These are phyloP conservation scores for Schizotus pectinicornis DNA, from an alignment of 2,888 invertebrate species.

Conservation along the genomic window DNA sequence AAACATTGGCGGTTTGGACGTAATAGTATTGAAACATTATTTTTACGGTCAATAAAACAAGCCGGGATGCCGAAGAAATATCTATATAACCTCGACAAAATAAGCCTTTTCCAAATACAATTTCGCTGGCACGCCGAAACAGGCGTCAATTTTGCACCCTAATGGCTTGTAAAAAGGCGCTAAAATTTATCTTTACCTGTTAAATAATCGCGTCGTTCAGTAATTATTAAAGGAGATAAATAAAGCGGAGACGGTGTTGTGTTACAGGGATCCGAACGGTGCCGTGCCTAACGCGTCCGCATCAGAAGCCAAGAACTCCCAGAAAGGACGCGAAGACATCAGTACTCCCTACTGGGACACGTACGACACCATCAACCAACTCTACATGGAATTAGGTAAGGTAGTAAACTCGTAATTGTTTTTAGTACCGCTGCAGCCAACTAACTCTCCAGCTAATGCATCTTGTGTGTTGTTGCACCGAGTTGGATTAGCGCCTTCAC, in stretches of 20 bases:
- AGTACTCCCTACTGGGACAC: constrained; percentile 85
- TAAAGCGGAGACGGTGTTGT: too few species aligned
- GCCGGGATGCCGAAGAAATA: constrained; percentile 12
- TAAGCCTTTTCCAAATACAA: constrained; percentile 16
- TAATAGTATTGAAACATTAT: constrained; percentile 31
- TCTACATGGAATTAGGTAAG: constrained; percentile 82
- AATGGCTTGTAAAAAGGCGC: too few species aligned
- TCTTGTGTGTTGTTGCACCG: not conserved
- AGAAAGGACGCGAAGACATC: constrained; percentile 39
- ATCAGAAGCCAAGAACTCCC: constrained; percentile 47
- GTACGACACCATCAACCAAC: constrained; percentile 88
- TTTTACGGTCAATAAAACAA: constrained; percentile 36
- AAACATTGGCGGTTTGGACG: constrained; percentile 29
- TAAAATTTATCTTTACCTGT: constrained; percentile 15
- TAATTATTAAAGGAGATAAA: constrained; percentile 5
- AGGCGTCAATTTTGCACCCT: not conserved
- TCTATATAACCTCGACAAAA: constrained; percentile 15
- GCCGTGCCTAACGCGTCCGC: constrained; percentile 53
- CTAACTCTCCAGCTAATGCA: constrained; percentile 2
- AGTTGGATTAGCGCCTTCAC: too few species aligned
- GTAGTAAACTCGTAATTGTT: not conserved
- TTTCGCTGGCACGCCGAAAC: not conserved
- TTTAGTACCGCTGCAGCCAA: not conserved
- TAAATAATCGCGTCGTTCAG: constrained; percentile 2
- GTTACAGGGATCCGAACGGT: constrained; percentile 73